Evolutionary conservation across 2,797 vertebrate genomes (phyloP).

Genomic region (Tangara arthus): DNA sequence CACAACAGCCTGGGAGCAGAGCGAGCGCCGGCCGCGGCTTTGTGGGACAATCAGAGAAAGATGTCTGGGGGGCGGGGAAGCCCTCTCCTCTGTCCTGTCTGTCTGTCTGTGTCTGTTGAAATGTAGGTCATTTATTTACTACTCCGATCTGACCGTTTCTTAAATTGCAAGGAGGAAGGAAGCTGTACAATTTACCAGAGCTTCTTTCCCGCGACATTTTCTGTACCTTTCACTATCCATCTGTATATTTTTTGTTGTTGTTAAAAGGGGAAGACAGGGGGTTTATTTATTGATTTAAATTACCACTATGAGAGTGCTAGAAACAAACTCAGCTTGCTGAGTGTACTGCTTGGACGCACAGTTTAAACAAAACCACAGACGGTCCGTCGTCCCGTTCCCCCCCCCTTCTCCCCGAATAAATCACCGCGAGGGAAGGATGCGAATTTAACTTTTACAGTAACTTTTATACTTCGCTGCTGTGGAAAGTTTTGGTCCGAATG

Average conservation of each 20-base stretch:
- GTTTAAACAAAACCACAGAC: background rate
- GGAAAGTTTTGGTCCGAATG: conserved; percentile 24
- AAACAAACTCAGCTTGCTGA: conserved; percentile 9
- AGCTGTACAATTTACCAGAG: background rate
- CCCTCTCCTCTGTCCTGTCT: conserved; percentile 72
- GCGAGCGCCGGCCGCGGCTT: conserved; percentile 67
- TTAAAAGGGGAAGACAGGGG: conserved; percentile 57
- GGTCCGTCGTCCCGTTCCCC: background rate
- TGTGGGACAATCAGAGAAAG: conserved; percentile 76
- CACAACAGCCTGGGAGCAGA: conserved; percentile 64
- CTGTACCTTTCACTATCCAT: conserved; percentile 43
- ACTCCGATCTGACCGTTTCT: conserved; percentile 41
- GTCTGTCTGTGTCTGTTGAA: conserved; percentile 73
- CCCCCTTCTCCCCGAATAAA: background rate
- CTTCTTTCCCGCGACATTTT: conserved; percentile 24
- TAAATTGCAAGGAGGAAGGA: conserved; percentile 16
- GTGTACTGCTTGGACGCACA: conserved; percentile 2
- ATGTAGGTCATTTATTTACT: conserved; percentile 71
- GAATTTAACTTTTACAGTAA: conserved; percentile 60
- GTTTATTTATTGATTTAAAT: conserved; percentile 77
- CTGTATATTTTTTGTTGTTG: conserved; percentile 58
- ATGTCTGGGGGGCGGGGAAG: conserved; percentile 28
- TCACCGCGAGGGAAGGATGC: background rate
- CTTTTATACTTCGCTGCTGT: conserved; percentile 62
- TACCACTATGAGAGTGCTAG: conserved; percentile 60